These are phyloP conservation scores for Eremophila alpestris DNA, from an alignment of 2,797 vertebrate species.

Conservation along the genomic window DNA sequence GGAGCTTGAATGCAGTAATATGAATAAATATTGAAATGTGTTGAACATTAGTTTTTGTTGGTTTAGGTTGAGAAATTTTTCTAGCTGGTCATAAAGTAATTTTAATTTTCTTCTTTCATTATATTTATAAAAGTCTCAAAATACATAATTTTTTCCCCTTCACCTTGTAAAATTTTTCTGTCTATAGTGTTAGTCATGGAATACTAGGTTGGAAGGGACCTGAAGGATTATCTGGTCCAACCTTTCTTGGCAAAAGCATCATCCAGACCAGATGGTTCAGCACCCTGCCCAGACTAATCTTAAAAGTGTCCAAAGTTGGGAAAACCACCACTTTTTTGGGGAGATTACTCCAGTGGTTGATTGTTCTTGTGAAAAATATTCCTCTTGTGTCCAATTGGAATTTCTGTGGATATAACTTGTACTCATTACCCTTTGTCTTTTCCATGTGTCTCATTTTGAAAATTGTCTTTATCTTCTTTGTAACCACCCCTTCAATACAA, in stretches of 20 bases:
- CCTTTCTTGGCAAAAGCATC: not conserved
- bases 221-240: not conserved
- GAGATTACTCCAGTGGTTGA: not conserved
- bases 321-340: not conserved
- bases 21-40: not conserved
- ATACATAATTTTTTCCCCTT: not conserved
- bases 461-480: not conserved
- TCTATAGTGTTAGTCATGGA: not conserved
- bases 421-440: not conserved
- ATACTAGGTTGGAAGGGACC: not conserved
- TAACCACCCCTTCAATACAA: not conserved
- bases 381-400: not conserved
- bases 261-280: not conserved
- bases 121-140: not conserved
- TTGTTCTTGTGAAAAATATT: not conserved
- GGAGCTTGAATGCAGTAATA: not conserved
- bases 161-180: not conserved
- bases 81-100: not conserved
- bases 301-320: not conserved
- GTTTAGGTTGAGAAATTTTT: not conserved
- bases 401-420: accelerated
- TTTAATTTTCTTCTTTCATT: not conserved
- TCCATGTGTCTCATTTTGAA: not conserved
- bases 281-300: not conserved
- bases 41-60: not conserved